Base-by-base conservation (phyloP, 1,140 invertebrate species). In the Callitettix versicolor region DNA sequence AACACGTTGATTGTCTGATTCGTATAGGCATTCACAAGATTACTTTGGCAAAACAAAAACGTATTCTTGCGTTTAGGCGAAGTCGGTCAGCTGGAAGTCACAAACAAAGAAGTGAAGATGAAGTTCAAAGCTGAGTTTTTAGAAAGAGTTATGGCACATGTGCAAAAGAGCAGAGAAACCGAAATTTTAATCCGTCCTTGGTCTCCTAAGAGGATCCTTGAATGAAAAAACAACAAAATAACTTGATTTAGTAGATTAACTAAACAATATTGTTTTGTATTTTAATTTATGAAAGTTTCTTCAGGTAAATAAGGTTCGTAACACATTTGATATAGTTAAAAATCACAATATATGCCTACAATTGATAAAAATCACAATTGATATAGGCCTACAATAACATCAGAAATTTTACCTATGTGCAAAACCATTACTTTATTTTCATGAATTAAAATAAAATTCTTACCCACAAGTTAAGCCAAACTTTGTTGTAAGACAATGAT, bases 201-300 rank as follows among this genome's bases (percentile, higher is more conserved):
- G 47, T 33, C 47, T 5, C 47, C 47, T 9, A 49, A 33, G 26
- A 49, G 20, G 47, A 49, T 49, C 15, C 47, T 49, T 15, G 47
- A 49, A 18, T 49, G 36, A 21, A n/a, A 18, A 7, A 18, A 9
- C n/a, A 9, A 36, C 9, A 36, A 36, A 36, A 9, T 9, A n/a
- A 9, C n/a, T n/a, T n/a, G 34, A 36, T 36, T 9, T 36, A n/a
- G n/a, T 9, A 36, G n/a, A 36, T n/a, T 36, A 9, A 9, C 34
- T n/a, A 9, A 9, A 36, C n/a, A 36, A 9, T n/a, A 36, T n/a
- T 36, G 34, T 9, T 36, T 36, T 36, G 34, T n/a, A n/a, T n/a
- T n/a, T n/a, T n/a, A n/a, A n/a, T n/a, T n/a, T n/a, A n/a, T n/a
- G n/a, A n/a, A n/a, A n/a, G n/a, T n/a, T n/a, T n/a, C n/a, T n/a